Percentiles rank a stretch among this genome's conserved stretches.
Evolutionary conservation across 1,140 invertebrate species (phyloP).

Genomic region (Bombus haemorrhoidalis): DNA sequence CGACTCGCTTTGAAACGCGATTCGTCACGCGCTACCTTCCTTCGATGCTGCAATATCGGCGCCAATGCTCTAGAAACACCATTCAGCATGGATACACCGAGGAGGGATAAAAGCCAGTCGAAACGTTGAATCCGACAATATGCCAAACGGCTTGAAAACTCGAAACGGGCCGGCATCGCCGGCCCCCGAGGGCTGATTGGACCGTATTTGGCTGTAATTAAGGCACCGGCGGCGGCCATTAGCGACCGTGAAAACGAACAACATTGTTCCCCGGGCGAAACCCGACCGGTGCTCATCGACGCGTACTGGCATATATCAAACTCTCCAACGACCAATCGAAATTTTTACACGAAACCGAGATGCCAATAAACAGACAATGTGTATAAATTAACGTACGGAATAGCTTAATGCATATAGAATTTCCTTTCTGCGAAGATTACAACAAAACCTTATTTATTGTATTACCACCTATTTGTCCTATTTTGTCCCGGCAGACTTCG

Average conservation of each 20-base stretch:
- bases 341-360: neutral
- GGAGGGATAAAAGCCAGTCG: slow-evolving; percentile 33
- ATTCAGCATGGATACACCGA: slow-evolving; percentile 6
- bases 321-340: neutral
- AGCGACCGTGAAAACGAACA: slow-evolving; percentile 72
- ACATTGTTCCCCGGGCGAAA: slow-evolving; percentile 71
- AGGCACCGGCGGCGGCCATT: slow-evolving; percentile 74
- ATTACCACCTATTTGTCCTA: neutral
- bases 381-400: neutral
- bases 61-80: slow-evolving; percentile 30
- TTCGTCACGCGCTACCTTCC: neutral
- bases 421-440: neutral
- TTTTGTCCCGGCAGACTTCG: neutral
- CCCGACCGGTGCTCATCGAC: slow-evolving; percentile 41
- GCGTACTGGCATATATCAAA: slow-evolving; percentile 41
- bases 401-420: neutral
- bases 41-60: neutral
- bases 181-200: slow-evolving; percentile 74
- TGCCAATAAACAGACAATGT: neutral
- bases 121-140: slow-evolving; percentile 52
- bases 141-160: slow-evolving; percentile 47
- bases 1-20: too few species aligned
- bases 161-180: slow-evolving; percentile 44
- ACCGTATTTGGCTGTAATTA: slow-evolving; percentile 78
- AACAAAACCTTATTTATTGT: fast-evolving